These are phyloP conservation scores for Myotis brandtii DNA, from an alignment of 2,113 vertebrate genomes.

Conservation along the genomic window DNA sequence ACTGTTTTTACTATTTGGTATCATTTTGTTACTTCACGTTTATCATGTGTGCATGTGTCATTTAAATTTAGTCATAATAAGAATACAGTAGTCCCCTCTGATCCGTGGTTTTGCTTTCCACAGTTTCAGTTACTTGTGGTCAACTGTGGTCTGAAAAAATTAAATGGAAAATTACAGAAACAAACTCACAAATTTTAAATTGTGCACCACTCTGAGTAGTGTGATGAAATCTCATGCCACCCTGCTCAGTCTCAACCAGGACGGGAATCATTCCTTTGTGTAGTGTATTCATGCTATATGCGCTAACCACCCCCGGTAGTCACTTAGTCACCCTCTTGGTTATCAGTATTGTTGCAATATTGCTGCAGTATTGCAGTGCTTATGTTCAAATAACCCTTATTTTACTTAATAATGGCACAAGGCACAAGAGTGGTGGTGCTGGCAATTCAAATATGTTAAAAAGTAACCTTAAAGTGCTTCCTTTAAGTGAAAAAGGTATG, in stretches of 20 bases:
- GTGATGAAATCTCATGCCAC: not conserved
- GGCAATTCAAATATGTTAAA: not conserved
- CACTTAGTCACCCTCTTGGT: not conserved
- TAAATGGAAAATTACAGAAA: not conserved
- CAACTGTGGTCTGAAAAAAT: not conserved
- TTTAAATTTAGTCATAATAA: not conserved
- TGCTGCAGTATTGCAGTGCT: not conserved
- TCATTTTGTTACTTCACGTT: not conserved
- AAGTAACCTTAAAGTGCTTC: not conserved
- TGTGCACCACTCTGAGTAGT: not conserved
- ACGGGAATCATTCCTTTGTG: not conserved
- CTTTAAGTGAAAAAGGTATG: not conserved
- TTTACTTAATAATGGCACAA: not conserved
- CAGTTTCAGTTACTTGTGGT: not conserved
- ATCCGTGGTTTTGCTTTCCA: not conserved
- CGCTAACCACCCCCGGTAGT: too few relatives aligned
- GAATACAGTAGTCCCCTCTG: not conserved
- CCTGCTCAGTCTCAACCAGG: not conserved
- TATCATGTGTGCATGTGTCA: not conserved
- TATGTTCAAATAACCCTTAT: not conserved
- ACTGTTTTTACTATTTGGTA: slow-evolving; percentile 3
- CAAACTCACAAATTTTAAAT: not conserved
- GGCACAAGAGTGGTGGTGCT: not conserved
- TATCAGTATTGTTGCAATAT: not conserved
- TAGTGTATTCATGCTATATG: too few relatives aligned